phyloP scores from a whole-genome alignment of 53 echinoderm and acorn worm species.

The Stichopus horrens region DNA sequence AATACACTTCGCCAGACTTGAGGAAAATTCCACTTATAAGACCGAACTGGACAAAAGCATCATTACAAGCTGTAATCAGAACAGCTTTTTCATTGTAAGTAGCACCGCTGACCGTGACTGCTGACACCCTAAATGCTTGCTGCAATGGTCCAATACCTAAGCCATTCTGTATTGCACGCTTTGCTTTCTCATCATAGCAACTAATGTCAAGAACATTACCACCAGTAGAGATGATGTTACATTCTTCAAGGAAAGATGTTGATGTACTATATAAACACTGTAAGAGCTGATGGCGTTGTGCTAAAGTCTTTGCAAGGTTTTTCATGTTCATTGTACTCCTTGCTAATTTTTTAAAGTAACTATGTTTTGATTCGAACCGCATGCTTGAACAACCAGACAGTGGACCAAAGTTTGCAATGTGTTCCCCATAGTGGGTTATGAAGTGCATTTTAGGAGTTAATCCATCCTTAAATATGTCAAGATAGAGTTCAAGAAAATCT shows the following conservation, averaged over 20 bases:
- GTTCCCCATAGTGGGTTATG: conserved; percentile 12
- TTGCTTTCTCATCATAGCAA: neutral
- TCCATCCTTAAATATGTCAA: neutral
- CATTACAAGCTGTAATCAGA: neutral
- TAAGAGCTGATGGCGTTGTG: neutral
- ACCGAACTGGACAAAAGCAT: neutral
- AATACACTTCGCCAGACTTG: neutral
- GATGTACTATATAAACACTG: conserved; percentile 26
- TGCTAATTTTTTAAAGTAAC: conserved; percentile 23
- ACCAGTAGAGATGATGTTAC: neutral
- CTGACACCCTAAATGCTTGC: neutral
- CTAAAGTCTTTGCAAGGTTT: neutral
- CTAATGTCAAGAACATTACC: conserved; percentile 19
- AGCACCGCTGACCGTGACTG: neutral
- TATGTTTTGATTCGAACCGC: conserved; percentile 7
- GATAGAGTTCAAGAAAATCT: neutral
- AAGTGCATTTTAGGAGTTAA: conserved; percentile 21
- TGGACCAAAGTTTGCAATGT: conserved; percentile 12
- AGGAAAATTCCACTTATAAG: neutral
- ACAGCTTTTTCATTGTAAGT: neutral
- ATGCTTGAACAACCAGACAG: neutral
- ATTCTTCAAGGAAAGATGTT: neutral
- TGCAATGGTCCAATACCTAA: neutral
- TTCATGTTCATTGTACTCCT: conserved; percentile 25
- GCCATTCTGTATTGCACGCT: neutral